Evolutionary conservation across 64 coral and sea anemone species (phyloP).

Genomic region (Stylophora pistillata): DNA sequence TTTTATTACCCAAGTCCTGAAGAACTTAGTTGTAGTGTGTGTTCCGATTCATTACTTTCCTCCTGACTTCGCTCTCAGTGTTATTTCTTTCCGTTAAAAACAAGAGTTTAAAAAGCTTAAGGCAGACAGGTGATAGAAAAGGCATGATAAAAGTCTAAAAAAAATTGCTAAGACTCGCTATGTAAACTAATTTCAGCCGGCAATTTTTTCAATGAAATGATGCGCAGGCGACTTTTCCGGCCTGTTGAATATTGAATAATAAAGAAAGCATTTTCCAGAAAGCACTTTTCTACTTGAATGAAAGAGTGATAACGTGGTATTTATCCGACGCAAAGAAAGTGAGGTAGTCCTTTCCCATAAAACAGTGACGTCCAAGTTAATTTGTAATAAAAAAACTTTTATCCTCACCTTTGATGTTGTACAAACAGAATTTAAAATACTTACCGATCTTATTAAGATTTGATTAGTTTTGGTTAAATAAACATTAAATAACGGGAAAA

Average conservation of each 20-base stretch:
- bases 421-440: background rate
- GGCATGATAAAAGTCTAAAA: too few relatives aligned
- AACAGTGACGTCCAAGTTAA: too few relatives aligned
- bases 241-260: background rate
- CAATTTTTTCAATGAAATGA: background rate
- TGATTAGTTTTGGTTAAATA: background rate
- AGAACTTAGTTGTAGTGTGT: too few relatives aligned
- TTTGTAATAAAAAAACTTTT: background rate
- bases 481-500: background rate
- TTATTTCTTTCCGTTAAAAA: too few relatives aligned
- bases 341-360: background rate
- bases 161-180: slow-evolving; percentile 10
- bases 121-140: too few relatives aligned
- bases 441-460: background rate
- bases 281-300: background rate
- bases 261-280: background rate
- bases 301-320: background rate
- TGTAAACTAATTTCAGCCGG: background rate
- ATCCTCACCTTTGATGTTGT: background rate
- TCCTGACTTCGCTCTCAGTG: too few relatives aligned
- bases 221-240: too few relatives aligned
- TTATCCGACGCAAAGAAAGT: background rate
- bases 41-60: too few relatives aligned
- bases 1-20: too few relatives aligned
- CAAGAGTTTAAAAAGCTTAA: too few relatives aligned